Percentiles rank a stretch among this genome's conserved stretches.
phyloP scores from a whole-genome alignment of 2,888 invertebrate genomes.

The Nomada flava region DNA sequence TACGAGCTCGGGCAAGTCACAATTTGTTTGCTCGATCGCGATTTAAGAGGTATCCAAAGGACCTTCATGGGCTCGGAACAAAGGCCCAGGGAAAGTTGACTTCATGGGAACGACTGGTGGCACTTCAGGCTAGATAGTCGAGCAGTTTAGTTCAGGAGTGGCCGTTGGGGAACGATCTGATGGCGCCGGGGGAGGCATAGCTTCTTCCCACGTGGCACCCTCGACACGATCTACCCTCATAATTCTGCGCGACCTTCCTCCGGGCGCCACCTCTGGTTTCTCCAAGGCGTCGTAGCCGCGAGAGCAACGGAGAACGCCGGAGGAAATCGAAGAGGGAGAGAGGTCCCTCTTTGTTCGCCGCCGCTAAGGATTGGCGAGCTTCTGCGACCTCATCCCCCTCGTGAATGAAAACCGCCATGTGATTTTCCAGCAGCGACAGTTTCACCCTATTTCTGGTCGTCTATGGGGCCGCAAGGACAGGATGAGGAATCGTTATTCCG shows the following conservation, averaged over 20 bases:
- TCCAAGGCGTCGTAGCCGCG: conserved; percentile 53
- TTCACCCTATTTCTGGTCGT: conserved; percentile 38
- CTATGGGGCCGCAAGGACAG: conserved; percentile 37
- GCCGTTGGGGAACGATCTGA: conserved; percentile 83
- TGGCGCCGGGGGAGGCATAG: conserved; percentile 82
- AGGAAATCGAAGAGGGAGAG: neutral
- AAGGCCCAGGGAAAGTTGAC: conserved; percentile 48
- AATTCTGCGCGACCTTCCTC: conserved; percentile 75
- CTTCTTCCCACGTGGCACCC: conserved; percentile 81
- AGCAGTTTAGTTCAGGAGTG: conserved; percentile 82
- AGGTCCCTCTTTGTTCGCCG: conserved; percentile 36
- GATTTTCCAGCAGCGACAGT: conserved; percentile 63
- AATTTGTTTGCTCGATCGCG: neutral
- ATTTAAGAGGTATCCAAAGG: conserved; percentile 34
- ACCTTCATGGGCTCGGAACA: conserved; percentile 4
- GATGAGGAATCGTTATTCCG: conserved; percentile 14
- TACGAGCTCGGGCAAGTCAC: neutral
- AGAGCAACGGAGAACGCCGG: conserved; percentile 50
- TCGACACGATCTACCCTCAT: conserved; percentile 80
- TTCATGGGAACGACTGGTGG: conserved; percentile 44
- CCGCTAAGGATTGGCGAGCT: conserved; percentile 57
- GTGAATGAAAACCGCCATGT: conserved; percentile 61
- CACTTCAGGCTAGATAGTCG: conserved; percentile 68
- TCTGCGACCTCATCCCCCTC: conserved; percentile 27
- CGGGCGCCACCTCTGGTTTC: conserved; percentile 68